A percentile compares a stretch with the other conserved stretches of the same genome.
Conservation (phyloP, 2,113 vertebrate genomes). For the Gymnogyps californianus region DNA sequence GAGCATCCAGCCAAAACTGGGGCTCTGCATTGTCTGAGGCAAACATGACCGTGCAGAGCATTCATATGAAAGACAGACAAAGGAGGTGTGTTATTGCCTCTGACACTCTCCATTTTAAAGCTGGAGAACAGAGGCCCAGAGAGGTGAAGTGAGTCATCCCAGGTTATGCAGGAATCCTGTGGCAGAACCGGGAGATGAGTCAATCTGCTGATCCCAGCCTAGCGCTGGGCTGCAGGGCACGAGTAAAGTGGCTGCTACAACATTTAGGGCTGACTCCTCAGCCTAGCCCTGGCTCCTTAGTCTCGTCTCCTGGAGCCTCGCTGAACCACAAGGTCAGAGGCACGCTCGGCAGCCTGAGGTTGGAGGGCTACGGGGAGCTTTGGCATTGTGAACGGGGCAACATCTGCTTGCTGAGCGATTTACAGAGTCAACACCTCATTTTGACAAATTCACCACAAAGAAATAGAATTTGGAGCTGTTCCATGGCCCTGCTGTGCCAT, state of each 20-base stretch:
- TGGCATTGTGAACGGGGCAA: background rate
- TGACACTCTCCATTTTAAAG: background rate
- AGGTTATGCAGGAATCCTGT: background rate
- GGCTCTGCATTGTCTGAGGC: background rate
- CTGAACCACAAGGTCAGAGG: background rate
- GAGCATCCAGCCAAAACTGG: background rate
- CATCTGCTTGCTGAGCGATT: background rate
- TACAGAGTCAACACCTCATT: background rate
- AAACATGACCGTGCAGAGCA: accelerated
- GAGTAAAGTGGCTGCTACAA: background rate
- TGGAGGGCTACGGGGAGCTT: background rate
- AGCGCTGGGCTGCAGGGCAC: background rate
- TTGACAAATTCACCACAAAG: background rate
- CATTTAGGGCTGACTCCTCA: background rate
- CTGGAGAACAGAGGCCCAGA: background rate
- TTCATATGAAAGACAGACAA: background rate
- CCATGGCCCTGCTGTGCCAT: background rate
- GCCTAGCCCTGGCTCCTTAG: background rate
- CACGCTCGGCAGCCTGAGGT: background rate
- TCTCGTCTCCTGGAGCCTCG: background rate
- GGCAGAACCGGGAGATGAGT: background rate
- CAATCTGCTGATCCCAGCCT: background rate
- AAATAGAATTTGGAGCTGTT: background rate
- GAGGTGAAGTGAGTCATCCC: background rate
- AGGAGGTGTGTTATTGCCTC: background rate